Conservation (phyloP, 2,113 vertebrate genomes). For the Ornithorhynchus anatinus region DNA sequence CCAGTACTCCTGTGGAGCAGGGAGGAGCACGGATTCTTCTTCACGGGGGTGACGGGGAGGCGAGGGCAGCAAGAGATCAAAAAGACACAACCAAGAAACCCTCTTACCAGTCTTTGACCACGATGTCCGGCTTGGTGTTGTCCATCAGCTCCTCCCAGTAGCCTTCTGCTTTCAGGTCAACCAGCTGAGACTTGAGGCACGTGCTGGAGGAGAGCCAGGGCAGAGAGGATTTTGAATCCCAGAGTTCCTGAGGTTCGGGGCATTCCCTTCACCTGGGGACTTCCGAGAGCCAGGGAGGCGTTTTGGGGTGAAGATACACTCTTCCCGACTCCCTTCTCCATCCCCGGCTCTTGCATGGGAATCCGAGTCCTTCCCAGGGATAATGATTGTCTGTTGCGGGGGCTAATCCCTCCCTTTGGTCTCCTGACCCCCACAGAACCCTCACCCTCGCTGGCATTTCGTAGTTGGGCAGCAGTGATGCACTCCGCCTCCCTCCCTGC, state of each 20-base stretch:
- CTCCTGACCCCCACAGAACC: too few species aligned
- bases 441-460: too few species aligned
- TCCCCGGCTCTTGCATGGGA: neutral
- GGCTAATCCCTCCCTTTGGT: neutral
- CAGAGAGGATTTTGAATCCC: constrained; percentile 9
- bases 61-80: too few species aligned
- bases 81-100: too few species aligned
- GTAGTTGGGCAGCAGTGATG: too few species aligned
- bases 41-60: too few species aligned
- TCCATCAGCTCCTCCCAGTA: constrained; percentile 82
- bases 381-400: neutral
- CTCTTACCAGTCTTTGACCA: constrained; percentile 87
- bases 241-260: neutral
- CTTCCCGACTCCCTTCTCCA: neutral
- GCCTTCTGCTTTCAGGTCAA: constrained; percentile 81
- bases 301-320: too few species aligned
- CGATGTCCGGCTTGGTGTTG: constrained; percentile 75
- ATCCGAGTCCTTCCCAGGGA: neutral
- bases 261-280: too few species aligned
- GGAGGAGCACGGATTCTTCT: too few species aligned
- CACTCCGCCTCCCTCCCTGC: too few species aligned
- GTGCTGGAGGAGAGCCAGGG: constrained; percentile 40
- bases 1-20: too few species aligned
- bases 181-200: constrained; percentile 89
- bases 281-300: too few species aligned